Percentiles rank a stretch among this genome's conserved stretches.
These are phyloP conservation scores for Platyrinchus mystaceus DNA, from an alignment of 2,797 vertebrate species.

Conservation along the genomic window DNA sequence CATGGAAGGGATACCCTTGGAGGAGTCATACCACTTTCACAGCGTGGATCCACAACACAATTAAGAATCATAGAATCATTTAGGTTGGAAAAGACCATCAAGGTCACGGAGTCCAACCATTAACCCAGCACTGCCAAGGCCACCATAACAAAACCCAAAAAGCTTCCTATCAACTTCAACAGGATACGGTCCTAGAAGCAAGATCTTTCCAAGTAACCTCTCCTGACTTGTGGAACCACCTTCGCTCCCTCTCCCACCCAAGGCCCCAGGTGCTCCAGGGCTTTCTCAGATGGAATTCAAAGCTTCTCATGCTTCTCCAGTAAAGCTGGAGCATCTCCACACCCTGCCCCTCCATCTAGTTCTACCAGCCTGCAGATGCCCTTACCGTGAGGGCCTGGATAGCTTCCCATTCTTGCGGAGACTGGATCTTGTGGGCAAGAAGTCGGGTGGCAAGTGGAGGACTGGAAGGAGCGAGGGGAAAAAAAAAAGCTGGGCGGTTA, in stretches of 20 bases:
- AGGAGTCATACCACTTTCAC: neutral
- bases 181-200: neutral
- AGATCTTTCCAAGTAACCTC: neutral
- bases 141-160: neutral
- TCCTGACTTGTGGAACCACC: neutral
- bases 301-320: neutral
- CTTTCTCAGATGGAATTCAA: neutral
- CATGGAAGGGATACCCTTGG: neutral
- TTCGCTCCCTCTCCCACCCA: neutral
- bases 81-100: neutral
- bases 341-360: neutral
- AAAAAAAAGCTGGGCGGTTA: neutral
- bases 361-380: neutral
- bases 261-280: neutral
- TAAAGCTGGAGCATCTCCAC: neutral
- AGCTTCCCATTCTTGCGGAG: slow-evolving; percentile 97
- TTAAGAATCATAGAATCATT: neutral
- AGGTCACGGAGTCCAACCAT: neutral
- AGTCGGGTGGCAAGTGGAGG: slow-evolving; percentile 89
- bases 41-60: rapidly evolving
- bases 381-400: slow-evolving; percentile 93
- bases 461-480: slow-evolving; percentile 20
- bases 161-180: neutral
- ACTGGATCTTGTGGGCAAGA: slow-evolving; percentile 97
- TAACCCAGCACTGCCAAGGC: neutral